phyloP scores from a whole-genome alignment of 1,140 invertebrate species.

The Dendroctonus valens region DNA sequence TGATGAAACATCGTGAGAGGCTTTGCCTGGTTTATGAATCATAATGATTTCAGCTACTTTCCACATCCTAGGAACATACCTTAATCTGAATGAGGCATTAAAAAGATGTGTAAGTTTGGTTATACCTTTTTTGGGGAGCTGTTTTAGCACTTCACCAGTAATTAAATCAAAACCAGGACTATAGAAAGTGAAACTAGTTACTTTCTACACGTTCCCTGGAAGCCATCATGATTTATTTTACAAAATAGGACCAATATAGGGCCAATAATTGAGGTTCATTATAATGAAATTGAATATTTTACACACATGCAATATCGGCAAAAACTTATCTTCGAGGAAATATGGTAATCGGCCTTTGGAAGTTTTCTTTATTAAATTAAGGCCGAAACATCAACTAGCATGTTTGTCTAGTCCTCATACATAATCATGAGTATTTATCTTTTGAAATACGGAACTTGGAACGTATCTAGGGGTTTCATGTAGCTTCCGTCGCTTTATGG shows the following conservation, averaged over 20 bases:
- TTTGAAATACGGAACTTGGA: neutral
- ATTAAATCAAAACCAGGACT: no score
- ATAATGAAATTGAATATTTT: neutral
- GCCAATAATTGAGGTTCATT: neutral
- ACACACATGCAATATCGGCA: constrained; percentile 4
- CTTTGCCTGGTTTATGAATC: no score
- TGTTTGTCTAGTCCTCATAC: constrained; percentile 6
- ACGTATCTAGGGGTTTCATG: neutral
- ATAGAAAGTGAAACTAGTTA: neutral
- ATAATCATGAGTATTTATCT: constrained; percentile 3
- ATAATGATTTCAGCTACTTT: no score
- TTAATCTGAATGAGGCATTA: no score
- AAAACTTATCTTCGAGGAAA: constrained; percentile 1
- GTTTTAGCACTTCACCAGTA: no score
- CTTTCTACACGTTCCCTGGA: neutral
- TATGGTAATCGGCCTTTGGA: neutral
- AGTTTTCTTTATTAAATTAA: constrained; percentile 8
- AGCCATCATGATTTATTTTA: neutral
- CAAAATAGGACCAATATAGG: neutral
- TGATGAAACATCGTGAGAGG: no score
- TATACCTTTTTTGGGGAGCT: no score
- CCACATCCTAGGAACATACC: no score
- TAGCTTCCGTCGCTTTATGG: neutral
- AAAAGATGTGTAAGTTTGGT: no score
- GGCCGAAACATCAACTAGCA: neutral